Evolutionary conservation across 2,113 vertebrate species (phyloP), one percentile per base, ranked within the genome.

Genomic region (Rhadina sibilatrix): DNA sequence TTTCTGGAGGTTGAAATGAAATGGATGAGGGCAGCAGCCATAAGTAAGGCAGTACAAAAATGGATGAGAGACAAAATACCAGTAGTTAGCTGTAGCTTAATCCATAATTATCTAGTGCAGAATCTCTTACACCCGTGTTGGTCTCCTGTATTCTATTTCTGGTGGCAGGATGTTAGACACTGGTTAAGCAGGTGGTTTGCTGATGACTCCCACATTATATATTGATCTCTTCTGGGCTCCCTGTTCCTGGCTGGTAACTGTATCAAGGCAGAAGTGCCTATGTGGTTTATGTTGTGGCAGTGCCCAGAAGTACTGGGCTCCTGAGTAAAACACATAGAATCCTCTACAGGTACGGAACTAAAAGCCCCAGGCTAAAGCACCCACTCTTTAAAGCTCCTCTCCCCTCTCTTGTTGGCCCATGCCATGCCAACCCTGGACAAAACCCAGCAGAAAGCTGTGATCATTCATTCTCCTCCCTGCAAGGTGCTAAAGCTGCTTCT

Each of bases 161-260:
- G 71, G 94, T 5, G 21, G 57, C 79, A 65, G 49, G 46, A 85
- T 92, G 79, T 54, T 79, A 97, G 92, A 90, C 57, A 14, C 3
- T 76, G 79, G 78, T 85, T 95, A 88, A 95, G 71, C 95, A 94
- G 82, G 85, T 96, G 95, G 63, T 86, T 92, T 95, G 82, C 78
- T 0, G 0, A 85, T 80, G 95, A 95, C 90, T 90, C 79, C 70
- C 59, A 83, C 75, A 27, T 93, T 90, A 88, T 92, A 82, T 90
- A 96, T 93, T 94, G 90, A 83, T 95, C 50, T 80, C 50, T 82
- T 91, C 92, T 79, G 40, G 1, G 7, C 49, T 91, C 90, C 56
- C 74, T 71, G 15, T 33, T 92, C n/a, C 75, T 92, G 87, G 18
- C 46, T 90, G 75, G 92, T 90, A 88, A 90, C 79, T 94, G 80